phyloP scores from a whole-genome alignment of 2,888 invertebrate species.

The Alloscopus bannaensis region DNA sequence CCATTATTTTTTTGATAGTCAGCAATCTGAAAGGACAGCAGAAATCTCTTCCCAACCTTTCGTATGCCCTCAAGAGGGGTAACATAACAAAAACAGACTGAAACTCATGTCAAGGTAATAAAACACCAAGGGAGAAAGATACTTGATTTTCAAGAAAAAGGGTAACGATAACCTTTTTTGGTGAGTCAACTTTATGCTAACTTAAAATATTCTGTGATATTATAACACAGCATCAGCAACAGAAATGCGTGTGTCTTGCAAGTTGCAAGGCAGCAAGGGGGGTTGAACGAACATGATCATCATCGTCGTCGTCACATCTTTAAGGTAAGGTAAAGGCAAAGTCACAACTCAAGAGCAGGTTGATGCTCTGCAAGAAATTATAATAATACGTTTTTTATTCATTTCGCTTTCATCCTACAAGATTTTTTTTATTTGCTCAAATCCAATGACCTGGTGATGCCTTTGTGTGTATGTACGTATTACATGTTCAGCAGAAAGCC shows the following conservation, averaged over 20 bases:
- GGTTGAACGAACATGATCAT: constrained; percentile 41
- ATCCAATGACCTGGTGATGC: constrained; percentile 56
- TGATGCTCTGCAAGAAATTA: constrained; percentile 61
- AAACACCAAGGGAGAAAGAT: constrained; percentile 62
- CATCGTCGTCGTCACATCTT: constrained; percentile 10
- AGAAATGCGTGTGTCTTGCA: constrained; percentile 20
- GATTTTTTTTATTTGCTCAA: constrained; percentile 58
- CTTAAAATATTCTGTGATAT: constrained; percentile 44
- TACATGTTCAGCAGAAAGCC: constrained; percentile 14
- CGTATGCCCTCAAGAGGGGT: constrained; percentile 57
- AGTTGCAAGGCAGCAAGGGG: constrained; percentile 15
- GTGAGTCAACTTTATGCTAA: constrained; percentile 59
- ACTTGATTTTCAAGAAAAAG: constrained; percentile 64
- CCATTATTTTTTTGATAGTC: neutral
- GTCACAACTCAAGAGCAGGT: constrained; percentile 54
- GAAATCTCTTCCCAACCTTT: constrained; percentile 45
- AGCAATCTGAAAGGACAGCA: neutral
- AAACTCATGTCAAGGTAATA: constrained; percentile 63
- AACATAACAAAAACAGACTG: constrained; percentile 56
- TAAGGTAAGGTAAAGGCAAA: constrained; percentile 19
- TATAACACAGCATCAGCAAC: constrained; percentile 35
- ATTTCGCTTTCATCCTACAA: constrained; percentile 65
- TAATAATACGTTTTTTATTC: constrained; percentile 62
- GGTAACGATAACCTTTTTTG: constrained; percentile 63
- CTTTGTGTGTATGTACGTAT: constrained; percentile 10